phyloP scores from a whole-genome alignment of 1,140 invertebrate species.

The Ganaspis sp. region DNA sequence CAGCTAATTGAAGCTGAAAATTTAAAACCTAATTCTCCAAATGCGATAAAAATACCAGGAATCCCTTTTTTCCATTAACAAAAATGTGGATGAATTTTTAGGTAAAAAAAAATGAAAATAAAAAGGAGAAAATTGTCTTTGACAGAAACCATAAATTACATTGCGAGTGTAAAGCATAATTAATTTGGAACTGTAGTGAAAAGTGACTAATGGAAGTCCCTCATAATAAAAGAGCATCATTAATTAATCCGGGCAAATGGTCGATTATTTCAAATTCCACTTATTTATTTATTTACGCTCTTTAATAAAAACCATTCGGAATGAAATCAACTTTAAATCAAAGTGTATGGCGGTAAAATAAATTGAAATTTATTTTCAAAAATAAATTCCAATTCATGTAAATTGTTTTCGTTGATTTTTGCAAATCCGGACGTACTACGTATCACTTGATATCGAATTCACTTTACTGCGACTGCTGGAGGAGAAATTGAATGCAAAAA shows the following conservation, averaged over 20 bases:
- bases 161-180: neutral
- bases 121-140: neutral
- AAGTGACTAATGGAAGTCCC: neutral
- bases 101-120: neutral
- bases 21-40: too few species aligned
- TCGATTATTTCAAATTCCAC: neutral
- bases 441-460: conserved; percentile 3
- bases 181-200: neutral
- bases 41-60: too few species aligned
- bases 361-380: neutral
- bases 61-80: neutral
- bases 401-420: conserved; percentile 25
- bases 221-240: neutral
- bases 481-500: conserved; percentile 26
- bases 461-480: neutral
- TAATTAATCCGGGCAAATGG: neutral
- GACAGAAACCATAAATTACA: neutral
- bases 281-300: neutral
- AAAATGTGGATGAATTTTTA: neutral
- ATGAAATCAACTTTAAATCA: neutral
- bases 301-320: neutral
- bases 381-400: conserved; percentile 16
- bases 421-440: neutral
- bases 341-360: neutral
- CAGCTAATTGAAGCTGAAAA: too few species aligned